A percentile compares a stretch with the other conserved stretches of the same genome.
phyloP scores from a whole-genome alignment of 1,140 invertebrate species.

The Pachyrhynchus sulphureomaculatus region DNA sequence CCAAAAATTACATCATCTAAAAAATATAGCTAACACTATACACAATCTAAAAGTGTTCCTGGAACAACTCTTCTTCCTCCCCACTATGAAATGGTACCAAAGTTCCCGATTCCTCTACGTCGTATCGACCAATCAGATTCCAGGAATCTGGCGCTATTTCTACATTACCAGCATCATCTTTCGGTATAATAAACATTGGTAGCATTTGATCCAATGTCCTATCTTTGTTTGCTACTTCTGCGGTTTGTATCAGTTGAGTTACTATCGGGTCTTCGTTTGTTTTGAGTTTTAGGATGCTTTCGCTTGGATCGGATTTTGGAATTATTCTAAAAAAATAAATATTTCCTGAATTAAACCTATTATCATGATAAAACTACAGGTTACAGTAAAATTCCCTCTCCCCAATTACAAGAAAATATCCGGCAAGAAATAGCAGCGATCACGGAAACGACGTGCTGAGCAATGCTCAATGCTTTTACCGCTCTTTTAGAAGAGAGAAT shows the following conservation, averaged over 20 bases:
- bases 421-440: no score
- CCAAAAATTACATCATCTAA: no score
- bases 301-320: constrained; percentile 5
- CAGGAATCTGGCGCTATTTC: constrained; percentile 42
- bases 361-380: neutral
- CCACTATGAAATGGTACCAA: constrained; percentile 49
- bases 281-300: constrained; percentile 22
- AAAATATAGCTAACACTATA: constrained; percentile 8
- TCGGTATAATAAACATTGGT: constrained; percentile 44
- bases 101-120: constrained; percentile 49
- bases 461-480: no score
- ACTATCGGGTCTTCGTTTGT: constrained; percentile 33
- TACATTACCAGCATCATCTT: constrained; percentile 37
- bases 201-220: constrained; percentile 43
- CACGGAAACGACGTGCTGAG: no score
- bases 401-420: no score
- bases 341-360: no score
- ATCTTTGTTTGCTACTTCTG: constrained; percentile 19
- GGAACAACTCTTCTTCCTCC: constrained; percentile 41
- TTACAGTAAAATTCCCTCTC: neutral
- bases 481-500: no score
- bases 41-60: constrained; percentile 41
- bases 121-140: constrained; percentile 50
- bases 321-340: constrained; percentile 2
- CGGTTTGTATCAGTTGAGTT: neutral